phyloP scores from a whole-genome alignment of 2,888 invertebrate genomes.

The Andrena dorsata region DNA sequence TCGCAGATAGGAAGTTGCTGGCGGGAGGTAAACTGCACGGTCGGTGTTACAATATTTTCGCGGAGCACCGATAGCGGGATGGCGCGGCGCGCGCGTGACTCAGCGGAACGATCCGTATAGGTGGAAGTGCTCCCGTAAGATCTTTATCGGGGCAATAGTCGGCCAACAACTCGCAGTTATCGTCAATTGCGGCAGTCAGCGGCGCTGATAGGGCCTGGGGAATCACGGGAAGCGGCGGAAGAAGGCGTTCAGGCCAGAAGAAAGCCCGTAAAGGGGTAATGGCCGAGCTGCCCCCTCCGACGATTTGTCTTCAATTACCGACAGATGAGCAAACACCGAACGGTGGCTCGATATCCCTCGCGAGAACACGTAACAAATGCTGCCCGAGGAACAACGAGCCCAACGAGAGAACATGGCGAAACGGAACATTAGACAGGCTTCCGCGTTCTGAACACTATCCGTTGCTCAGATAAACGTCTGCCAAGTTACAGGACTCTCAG shows the following conservation, averaged over 20 bases:
- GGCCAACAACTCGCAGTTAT: constrained; percentile 64
- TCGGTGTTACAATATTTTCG: constrained; percentile 15
- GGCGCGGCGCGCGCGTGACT: constrained; percentile 29
- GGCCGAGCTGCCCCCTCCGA: not conserved
- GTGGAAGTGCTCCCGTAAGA: constrained; percentile 54
- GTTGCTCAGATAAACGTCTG: not conserved
- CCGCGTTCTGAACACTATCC: not conserved
- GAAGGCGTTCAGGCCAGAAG: constrained; percentile 31
- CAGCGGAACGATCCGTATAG: constrained; percentile 26
- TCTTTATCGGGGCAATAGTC: constrained; percentile 56
- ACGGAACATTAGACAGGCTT: not conserved
- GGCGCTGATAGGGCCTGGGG: constrained; percentile 37
- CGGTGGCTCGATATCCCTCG: not conserved
- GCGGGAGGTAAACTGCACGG: constrained; percentile 13
- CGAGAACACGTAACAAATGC: constrained; percentile 3
- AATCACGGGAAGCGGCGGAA: constrained; percentile 43
- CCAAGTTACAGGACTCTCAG: not conserved
- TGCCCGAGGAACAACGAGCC: not conserved
- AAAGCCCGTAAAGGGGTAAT: constrained; percentile 40
- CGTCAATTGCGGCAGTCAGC: constrained; percentile 61
- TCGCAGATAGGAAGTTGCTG: not conserved
- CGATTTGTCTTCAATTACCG: constrained; percentile 48
- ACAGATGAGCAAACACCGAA: constrained; percentile 31
- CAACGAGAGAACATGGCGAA: not conserved
- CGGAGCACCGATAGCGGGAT: constrained; percentile 9